Percentiles rank a stretch among this genome's conserved stretches.
Conservation (phyloP, 2,113 vertebrate genomes). For the Tragelaphus buxtoni region DNA sequence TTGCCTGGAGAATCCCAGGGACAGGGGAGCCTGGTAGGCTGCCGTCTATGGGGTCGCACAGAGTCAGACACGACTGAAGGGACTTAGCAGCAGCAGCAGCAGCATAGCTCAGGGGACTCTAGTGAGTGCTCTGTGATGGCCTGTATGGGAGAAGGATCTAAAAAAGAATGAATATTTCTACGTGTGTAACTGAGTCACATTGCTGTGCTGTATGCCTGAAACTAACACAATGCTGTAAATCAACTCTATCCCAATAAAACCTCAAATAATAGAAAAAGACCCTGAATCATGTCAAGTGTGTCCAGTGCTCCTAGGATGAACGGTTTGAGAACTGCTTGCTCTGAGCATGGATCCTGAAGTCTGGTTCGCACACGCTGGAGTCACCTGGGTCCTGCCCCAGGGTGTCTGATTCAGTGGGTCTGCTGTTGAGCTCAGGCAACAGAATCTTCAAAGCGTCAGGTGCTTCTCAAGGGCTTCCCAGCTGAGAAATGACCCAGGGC, state of each 20-base stretch:
- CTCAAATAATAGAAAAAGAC: background rate
- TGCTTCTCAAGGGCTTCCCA: background rate
- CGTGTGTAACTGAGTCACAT: background rate
- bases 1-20: too few species aligned
- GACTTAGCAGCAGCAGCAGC: too few species aligned
- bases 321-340: background rate
- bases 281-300: background rate
- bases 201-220: background rate
- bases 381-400: fast-evolving
- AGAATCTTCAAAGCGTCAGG: background rate
- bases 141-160: background rate
- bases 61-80: too few species aligned
- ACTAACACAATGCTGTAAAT: background rate
- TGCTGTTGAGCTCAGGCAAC: background rate
- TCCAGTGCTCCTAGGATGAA: background rate
- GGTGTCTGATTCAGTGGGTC: background rate
- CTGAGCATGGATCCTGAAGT: background rate
- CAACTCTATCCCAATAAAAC: background rate
- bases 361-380: background rate
- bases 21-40: too few species aligned
- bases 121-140: background rate
- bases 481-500: background rate
- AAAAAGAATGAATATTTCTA: background rate
- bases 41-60: too few species aligned
- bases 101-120: background rate